phyloP scores from a whole-genome alignment of 2,797 vertebrate genomes.

The Arremon brunneinucha region DNA sequence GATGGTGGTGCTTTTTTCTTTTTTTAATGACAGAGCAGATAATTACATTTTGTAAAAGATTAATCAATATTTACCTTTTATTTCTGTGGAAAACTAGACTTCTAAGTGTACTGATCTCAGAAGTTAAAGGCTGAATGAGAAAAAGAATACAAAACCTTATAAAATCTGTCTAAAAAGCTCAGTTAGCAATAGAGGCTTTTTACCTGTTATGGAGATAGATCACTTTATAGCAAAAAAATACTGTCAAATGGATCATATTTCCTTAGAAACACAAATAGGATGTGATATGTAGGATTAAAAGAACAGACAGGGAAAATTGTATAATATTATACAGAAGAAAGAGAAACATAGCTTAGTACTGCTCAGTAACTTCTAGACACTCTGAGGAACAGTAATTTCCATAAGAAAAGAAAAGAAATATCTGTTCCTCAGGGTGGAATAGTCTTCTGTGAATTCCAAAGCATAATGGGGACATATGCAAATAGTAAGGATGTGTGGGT shows the following conservation, averaged over 20 bases:
- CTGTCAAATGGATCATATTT: neutral
- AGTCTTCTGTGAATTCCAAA: slow-evolving; percentile 24
- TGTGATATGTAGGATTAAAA: neutral
- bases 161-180: neutral
- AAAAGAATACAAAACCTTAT: neutral
- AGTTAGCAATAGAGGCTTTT: neutral
- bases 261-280: neutral
- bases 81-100: neutral
- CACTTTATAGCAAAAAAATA: neutral
- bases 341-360: neutral
- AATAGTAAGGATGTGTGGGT: slow-evolving; percentile 29
- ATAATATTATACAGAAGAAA: neutral
- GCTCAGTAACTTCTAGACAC: neutral
- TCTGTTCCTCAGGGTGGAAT: neutral
- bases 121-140: neutral
- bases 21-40: neutral
- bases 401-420: neutral
- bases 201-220: neutral
- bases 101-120: neutral
- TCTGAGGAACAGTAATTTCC: slow-evolving; percentile 7
- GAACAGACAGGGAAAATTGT: neutral
- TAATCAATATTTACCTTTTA: neutral
- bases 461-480: slow-evolving; percentile 45
- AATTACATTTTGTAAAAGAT: neutral
- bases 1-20: neutral